phyloP scores from a whole-genome alignment of 2,113 vertebrate species.

The Urocolius indicus region DNA sequence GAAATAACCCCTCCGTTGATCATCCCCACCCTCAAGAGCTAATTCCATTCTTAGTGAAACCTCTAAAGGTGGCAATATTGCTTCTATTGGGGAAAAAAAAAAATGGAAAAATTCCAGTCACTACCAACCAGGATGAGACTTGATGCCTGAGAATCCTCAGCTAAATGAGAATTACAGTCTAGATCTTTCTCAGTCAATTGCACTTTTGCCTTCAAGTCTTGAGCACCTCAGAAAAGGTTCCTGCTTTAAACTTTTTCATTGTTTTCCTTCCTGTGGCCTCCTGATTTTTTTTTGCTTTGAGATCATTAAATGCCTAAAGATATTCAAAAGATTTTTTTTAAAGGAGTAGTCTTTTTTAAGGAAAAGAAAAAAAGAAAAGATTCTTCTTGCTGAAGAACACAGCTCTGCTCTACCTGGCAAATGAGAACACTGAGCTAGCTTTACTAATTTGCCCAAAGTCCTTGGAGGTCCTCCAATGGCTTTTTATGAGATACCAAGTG shows the following conservation, averaged over 20 bases:
- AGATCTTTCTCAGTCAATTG: background rate
- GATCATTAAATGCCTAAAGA: background rate
- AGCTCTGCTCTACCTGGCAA: background rate
- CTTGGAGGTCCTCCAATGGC: background rate
- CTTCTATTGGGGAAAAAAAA: background rate
- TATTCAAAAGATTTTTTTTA: background rate
- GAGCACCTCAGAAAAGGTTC: background rate
- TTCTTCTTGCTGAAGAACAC: background rate
- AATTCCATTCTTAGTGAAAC: background rate
- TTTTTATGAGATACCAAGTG: background rate
- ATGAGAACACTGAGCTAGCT: background rate
- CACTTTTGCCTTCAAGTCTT: background rate
- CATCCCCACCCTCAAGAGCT: background rate
- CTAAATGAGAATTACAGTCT: background rate
- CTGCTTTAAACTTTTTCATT: background rate
- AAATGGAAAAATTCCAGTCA: background rate
- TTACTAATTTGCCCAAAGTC: background rate
- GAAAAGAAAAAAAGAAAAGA: too few relatives aligned
- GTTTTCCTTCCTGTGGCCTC: background rate
- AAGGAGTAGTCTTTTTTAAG: background rate
- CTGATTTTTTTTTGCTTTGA: background rate
- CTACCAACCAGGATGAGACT: background rate
- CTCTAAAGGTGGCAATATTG: background rate
- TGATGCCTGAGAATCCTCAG: background rate
- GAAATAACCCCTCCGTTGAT: accelerated